Evolutionary conservation across 2,888 invertebrate species (phyloP).

Genomic region (Cheiracanthium punctorium): DNA sequence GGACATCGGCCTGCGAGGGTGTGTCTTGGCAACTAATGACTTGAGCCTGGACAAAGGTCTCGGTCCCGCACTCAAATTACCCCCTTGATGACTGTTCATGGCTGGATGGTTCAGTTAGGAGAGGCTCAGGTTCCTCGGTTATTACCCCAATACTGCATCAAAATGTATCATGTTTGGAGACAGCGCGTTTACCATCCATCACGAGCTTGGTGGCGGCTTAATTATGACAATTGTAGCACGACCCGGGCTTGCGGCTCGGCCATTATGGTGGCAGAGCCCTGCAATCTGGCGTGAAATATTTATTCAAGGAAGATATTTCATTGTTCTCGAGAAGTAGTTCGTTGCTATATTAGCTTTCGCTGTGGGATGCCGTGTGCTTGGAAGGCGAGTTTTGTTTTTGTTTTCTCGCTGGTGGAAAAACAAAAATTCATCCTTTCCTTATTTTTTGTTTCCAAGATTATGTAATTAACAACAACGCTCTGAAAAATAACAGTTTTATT

Average conservation of each 20-base stretch:
- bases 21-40: slow-evolving; percentile 51
- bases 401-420: too few relatives aligned
- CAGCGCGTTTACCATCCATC: slow-evolving; percentile 47
- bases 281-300: slow-evolving; percentile 52
- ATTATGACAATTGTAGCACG: slow-evolving; percentile 60
- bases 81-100: slow-evolving; percentile 28
- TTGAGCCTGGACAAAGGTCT: slow-evolving; percentile 43
- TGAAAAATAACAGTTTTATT: too few relatives aligned
- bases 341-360: background rate
- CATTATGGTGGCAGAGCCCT: slow-evolving; percentile 13
- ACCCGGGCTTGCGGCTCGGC: slow-evolving; percentile 18
- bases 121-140: slow-evolving; percentile 33
- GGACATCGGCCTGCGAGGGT: slow-evolving; percentile 46
- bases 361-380: too few relatives aligned
- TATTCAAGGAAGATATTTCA: slow-evolving; percentile 38
- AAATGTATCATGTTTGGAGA: slow-evolving; percentile 44
- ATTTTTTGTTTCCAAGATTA: too few relatives aligned
- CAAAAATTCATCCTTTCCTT: too few relatives aligned
- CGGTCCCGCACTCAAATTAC: slow-evolving; percentile 57
- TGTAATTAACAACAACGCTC: too few relatives aligned
- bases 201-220: slow-evolving; percentile 46
- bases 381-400: too few relatives aligned
- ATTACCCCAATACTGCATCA: slow-evolving; percentile 57
- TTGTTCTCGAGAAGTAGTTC: slow-evolving; percentile 15
- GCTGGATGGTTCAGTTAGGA: slow-evolving; percentile 53